phyloP scores from a whole-genome alignment of 2,113 vertebrate species.

The Sakesphorus luctuosus region DNA sequence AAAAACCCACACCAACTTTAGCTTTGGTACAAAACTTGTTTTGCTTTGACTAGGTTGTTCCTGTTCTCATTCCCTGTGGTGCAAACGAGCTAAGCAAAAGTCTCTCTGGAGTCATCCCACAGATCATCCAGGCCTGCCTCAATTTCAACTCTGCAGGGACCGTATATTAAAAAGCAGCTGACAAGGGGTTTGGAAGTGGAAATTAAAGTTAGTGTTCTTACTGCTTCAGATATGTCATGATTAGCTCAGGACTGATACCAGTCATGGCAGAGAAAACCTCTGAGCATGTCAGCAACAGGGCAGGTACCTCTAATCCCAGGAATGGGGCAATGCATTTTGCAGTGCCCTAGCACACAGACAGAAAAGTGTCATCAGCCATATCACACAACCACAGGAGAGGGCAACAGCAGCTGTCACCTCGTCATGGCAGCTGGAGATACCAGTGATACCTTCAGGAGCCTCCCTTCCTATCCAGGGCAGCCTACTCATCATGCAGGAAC shows the following conservation, averaged over 20 bases:
- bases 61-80: background rate
- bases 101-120: background rate
- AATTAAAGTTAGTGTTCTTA: background rate
- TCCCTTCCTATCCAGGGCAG: background rate
- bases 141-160: background rate
- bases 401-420: background rate
- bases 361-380: background rate
- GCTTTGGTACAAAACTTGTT: background rate
- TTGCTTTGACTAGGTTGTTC: background rate
- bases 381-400: fast-evolving
- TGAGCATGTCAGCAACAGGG: fast-evolving
- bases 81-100: background rate
- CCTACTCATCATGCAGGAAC: background rate
- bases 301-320: background rate
- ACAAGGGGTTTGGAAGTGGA: background rate
- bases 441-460: background rate
- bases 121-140: background rate
- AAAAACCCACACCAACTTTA: background rate
- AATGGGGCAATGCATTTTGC: background rate
- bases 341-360: fast-evolving
- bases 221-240: background rate
- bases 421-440: background rate
- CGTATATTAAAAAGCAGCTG: background rate
- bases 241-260: background rate
- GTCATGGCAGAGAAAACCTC: background rate